Percentiles rank a stretch among this genome's conserved stretches.
Evolutionary conservation across 2,797 vertebrate genomes (phyloP).

Genomic region (Phataginus tetradactyla): DNA sequence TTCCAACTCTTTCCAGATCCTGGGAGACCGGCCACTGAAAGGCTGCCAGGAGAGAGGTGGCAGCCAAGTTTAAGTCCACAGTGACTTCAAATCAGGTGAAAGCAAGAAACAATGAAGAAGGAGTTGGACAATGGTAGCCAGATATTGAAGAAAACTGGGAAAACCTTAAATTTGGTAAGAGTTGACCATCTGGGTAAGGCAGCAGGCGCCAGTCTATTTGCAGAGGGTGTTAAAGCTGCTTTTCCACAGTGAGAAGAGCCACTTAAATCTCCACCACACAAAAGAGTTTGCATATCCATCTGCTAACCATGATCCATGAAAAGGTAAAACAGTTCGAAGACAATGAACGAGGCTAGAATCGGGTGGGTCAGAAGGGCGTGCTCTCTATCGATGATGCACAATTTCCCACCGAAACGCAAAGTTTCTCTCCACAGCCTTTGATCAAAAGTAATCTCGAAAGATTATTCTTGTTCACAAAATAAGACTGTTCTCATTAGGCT

Average conservation of each 20-base stretch:
- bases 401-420: neutral
- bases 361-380: neutral
- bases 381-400: too few relatives aligned
- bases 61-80: too few relatives aligned
- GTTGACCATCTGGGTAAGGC: neutral
- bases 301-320: neutral
- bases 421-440: neutral
- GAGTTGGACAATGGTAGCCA: too few relatives aligned
- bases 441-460: neutral
- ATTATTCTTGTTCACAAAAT: neutral
- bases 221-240: neutral
- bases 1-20: too few relatives aligned
- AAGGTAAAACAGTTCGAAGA: neutral
- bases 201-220: neutral
- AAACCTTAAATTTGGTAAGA: neutral
- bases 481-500: neutral
- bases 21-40: too few relatives aligned
- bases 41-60: neutral
- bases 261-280: neutral
- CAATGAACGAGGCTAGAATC: neutral
- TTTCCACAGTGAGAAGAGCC: neutral
- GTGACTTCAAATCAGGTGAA: neutral
- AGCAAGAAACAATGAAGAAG: neutral
- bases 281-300: neutral
- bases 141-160: neutral